These are phyloP conservation scores for Oplegnathus fasciatus DNA, from an alignment of 2,113 vertebrate genomes.

Conservation along the genomic window DNA sequence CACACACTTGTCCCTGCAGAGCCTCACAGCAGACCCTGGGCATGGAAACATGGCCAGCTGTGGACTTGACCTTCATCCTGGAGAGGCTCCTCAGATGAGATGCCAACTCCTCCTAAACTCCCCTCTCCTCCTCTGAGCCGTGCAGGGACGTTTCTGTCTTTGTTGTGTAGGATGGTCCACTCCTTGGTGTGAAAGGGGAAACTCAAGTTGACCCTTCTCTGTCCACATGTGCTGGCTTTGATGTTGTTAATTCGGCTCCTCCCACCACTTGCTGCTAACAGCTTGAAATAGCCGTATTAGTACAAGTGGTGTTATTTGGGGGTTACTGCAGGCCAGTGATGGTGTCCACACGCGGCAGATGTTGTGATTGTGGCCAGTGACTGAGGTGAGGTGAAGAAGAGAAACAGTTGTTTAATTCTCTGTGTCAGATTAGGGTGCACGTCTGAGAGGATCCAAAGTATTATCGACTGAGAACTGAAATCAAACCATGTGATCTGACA, in stretches of 20 bases:
- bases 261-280: slow-evolving; percentile 68
- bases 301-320: slow-evolving; percentile 52
- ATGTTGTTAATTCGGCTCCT: slow-evolving; percentile 60
- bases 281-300: slow-evolving; percentile 55
- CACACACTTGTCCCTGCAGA: slow-evolving; percentile 26
- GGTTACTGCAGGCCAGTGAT: slow-evolving; percentile 44
- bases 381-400: slow-evolving; percentile 32
- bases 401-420: neutral
- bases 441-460: neutral
- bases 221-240: slow-evolving; percentile 71
- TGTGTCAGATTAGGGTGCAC: too few relatives aligned
- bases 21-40: slow-evolving; percentile 33
- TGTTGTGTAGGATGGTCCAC: slow-evolving; percentile 36
- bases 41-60: slow-evolving; percentile 59
- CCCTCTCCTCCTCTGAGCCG: slow-evolving; percentile 45
- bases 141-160: slow-evolving; percentile 29
- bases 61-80: slow-evolving; percentile 54
- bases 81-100: slow-evolving; percentile 66
- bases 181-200: slow-evolving; percentile 53
- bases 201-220: slow-evolving; percentile 47
- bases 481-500: neutral
- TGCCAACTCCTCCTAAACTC: slow-evolving; percentile 67
- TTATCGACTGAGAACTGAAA: neutral
- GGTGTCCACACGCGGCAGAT: slow-evolving; percentile 57
- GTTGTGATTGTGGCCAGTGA: slow-evolving; percentile 5